These are phyloP conservation scores for Drosophila sucinea DNA, from an alignment of 1,140 invertebrate species.

Conservation along the genomic window DNA sequence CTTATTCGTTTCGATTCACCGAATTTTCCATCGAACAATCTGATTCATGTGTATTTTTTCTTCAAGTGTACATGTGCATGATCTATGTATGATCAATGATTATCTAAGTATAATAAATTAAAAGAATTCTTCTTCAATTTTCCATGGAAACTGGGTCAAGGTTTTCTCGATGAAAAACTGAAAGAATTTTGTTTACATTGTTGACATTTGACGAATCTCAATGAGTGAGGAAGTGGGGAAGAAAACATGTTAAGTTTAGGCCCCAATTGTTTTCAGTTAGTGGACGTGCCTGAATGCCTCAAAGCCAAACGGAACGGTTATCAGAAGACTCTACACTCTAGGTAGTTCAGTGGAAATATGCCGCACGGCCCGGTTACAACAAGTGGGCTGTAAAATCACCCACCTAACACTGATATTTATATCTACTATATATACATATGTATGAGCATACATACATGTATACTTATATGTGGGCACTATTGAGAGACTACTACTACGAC, in stretches of 20 bases:
- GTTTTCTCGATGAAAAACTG: background rate
- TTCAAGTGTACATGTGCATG: no score
- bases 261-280: slow-evolving; percentile 19
- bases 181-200: slow-evolving; percentile 13
- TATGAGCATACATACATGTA: background rate
- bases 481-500: background rate
- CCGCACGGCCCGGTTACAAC: background rate
- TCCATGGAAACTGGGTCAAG: slow-evolving; percentile 30
- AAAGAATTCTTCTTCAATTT: no score
- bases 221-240: background rate
- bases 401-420: background rate
- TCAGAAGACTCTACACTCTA: slow-evolving; percentile 22
- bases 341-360: background rate
- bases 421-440: slow-evolving; percentile 4
- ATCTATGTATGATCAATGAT: no score
- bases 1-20: no score
- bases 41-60: no score
- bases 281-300: slow-evolving; percentile 48
- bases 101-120: no score
- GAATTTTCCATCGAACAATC: no score
- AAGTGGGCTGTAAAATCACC: slow-evolving; percentile 33
- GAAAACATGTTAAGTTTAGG: background rate
- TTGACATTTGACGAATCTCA: background rate
- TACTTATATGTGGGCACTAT: slow-evolving; percentile 12
- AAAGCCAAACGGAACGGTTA: slow-evolving; percentile 23